phyloP scores from a whole-genome alignment of 2,888 invertebrate species.

The Brachypalpus laphriformis region DNA sequence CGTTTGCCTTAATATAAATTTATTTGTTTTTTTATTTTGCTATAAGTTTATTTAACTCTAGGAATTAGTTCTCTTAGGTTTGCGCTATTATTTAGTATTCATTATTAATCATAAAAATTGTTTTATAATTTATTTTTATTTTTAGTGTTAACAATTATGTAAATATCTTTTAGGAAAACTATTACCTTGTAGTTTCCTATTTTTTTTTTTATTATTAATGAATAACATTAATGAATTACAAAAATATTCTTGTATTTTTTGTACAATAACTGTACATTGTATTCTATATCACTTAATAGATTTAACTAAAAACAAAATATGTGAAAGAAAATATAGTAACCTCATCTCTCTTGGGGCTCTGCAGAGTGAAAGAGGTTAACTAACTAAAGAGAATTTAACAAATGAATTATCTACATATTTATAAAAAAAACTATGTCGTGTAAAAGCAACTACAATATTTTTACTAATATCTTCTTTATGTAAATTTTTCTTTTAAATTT shows the following conservation, averaged over 20 bases:
- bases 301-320: background rate
- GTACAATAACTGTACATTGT: conserved; percentile 7
- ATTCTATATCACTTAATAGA: conserved; percentile 41
- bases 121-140: background rate
- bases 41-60: background rate
- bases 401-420: conserved; percentile 10
- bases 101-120: conserved; percentile 4
- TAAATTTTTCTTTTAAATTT: conserved; percentile 5
- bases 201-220: background rate
- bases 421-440: conserved; percentile 32
- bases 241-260: conserved; percentile 35
- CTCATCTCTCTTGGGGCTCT: conserved; percentile 73
- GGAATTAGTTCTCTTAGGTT: conserved; percentile 2
- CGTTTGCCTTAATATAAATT: conserved; percentile 30
- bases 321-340: conserved; percentile 35
- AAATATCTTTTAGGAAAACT: background rate
- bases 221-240: conserved; percentile 39
- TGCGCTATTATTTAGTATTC: background rate
- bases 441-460: conserved; percentile 44
- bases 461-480: background rate
- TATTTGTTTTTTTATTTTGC: conserved; percentile 11
- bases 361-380: conserved; percentile 65
- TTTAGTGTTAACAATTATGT: conserved; percentile 15
- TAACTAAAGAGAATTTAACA: conserved; percentile 13
- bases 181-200: conserved; percentile 17